Conservation (phyloP, 2,113 vertebrate genomes). For the Alectura lathami region DNA sequence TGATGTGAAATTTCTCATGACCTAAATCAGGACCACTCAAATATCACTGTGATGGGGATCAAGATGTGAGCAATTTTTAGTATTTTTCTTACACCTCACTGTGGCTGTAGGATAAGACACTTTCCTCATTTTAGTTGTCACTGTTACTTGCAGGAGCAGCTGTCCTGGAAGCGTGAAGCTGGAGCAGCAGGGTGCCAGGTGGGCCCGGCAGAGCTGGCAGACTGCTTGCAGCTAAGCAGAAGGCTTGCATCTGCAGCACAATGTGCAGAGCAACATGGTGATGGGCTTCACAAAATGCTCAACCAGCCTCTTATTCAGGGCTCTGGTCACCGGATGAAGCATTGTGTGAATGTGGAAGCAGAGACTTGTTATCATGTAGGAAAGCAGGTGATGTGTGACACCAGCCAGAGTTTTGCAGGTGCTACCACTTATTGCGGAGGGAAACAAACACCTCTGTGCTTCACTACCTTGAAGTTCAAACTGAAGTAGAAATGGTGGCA, state of each 20-base stretch:
- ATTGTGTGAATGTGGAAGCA: background rate
- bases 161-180: rapidly evolving
- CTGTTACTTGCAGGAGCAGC: background rate
- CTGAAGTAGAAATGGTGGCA: background rate
- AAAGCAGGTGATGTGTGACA: background rate
- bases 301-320: background rate
- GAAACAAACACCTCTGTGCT: background rate
- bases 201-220: background rate
- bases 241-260: background rate
- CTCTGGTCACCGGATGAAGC: background rate
- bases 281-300: background rate
- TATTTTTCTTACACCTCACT: background rate
- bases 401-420: background rate
- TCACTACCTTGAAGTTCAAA: background rate
- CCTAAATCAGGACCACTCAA: background rate
- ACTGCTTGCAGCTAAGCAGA: background rate
- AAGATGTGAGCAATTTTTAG: background rate
- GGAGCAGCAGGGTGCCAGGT: background rate
- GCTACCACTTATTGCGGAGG: background rate
- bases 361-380: background rate
- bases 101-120: background rate
- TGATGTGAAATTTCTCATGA: background rate
- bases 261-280: background rate
- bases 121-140: background rate
- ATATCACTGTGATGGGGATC: background rate